A percentile compares a stretch with the other conserved stretches of the same genome.
Conservation (phyloP, 2,797 vertebrate species). For the Lophius americanus region DNA sequence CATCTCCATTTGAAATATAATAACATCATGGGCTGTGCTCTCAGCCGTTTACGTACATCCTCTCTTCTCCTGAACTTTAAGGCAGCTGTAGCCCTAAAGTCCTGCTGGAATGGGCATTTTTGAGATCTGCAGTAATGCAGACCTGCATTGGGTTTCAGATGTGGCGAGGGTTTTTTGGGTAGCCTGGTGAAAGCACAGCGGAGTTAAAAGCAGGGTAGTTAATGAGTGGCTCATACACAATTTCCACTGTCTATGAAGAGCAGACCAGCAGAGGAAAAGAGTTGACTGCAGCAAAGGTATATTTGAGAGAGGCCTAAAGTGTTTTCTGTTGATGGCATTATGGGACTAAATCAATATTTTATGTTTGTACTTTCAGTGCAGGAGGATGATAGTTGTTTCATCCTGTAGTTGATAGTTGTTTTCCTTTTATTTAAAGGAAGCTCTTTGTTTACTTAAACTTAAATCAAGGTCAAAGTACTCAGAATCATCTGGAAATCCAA, state of each 20-base stretch:
- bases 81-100: constrained; percentile 13
- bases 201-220: constrained; percentile 26
- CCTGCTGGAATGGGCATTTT: constrained; percentile 36
- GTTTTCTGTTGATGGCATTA: constrained; percentile 16
- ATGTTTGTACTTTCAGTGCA: constrained; percentile 16
- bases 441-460: constrained; percentile 3
- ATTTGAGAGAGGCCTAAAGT: constrained; percentile 21
- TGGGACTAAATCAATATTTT: constrained; percentile 28
- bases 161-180: constrained; percentile 29
- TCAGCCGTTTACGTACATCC: constrained; percentile 11
- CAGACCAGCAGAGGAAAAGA: constrained; percentile 44
- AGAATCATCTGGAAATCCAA: constrained; percentile 21
- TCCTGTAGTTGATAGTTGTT: background rate
- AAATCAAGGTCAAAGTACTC: constrained; percentile 36
- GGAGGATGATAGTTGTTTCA: constrained; percentile 1
- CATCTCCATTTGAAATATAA: constrained; percentile 29
- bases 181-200: constrained; percentile 31
- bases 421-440: constrained; percentile 12
- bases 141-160: constrained; percentile 45
- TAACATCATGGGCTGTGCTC: background rate
- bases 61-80: constrained; percentile 25
- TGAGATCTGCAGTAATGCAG: constrained; percentile 54
- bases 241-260: constrained; percentile 68
- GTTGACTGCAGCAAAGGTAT: constrained; percentile 28
- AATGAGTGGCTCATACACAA: constrained; percentile 60